Evolutionary conservation across 2,797 vertebrate genomes (phyloP), one percentile per base, ranked within the genome.

Genomic region (Sebastes glaucus): DNA sequence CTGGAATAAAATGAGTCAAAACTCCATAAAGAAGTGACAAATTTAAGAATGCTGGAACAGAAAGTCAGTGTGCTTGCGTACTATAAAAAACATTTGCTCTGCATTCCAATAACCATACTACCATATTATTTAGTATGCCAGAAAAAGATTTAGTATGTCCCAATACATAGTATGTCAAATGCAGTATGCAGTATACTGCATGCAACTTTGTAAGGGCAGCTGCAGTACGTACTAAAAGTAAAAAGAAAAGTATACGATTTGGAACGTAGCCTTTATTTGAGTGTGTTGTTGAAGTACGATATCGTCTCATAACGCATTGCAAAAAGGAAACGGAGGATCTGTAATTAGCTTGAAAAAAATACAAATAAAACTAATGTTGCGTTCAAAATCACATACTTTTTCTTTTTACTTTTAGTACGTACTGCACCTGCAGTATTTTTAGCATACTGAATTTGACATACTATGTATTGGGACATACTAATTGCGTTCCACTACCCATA

Each of bases 291-390:
- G 16, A 46, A 0, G 42, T 46, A 46, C 3, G 1, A 46, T 46
- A 18, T 46, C 3, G 1, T 42, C 14, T 1, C 38, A 42, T 42
- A 42, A 42, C 0, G 14, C 38, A 6, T 0, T 42, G 38, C 38
- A 3, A 6, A 42, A 42, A 42, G 38, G 14, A 42, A 42, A 3
- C 16, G 14, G 14, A 42, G 14, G 38, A 42, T 14, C 38, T 42
- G 38, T 42, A 0, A 0, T 42, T 42, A 42, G 38, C 38, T 42
- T 16, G 13, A 42, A 42, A 42, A 3, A 42, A 42, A 42, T 42
- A 16, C 38, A 42, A 42, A 42, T 42, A 42, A 42, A 42, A 42
- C 5, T 3, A 42, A 42, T 42, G 38, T 6, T 42, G 38, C 14
- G 2, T 42, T 35, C 38, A 0, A 42, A 42, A 42, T 42, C 38